Conservation (phyloP, 2,888 invertebrate genomes). For the Psylliodes chrysocephalus region DNA sequence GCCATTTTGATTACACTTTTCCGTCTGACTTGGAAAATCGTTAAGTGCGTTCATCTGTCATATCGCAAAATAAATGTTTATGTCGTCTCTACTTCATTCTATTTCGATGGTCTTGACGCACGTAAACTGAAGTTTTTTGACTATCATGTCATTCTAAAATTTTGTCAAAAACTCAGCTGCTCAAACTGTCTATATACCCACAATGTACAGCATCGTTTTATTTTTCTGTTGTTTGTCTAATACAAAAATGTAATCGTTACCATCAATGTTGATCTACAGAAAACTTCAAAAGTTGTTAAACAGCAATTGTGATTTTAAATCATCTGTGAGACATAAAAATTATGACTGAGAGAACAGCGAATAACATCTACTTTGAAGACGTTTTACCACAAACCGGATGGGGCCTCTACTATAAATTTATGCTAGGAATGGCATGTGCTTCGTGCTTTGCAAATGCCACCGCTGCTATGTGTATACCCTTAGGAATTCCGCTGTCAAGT, state of each 20-base stretch:
- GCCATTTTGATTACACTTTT: no score
- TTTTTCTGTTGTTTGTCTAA: background rate
- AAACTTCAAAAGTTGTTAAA: slow-evolving; percentile 1
- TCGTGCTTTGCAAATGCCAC: slow-evolving; percentile 51
- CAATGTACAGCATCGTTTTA: background rate
- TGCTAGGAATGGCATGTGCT: slow-evolving; percentile 53
- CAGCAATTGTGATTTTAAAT: background rate
- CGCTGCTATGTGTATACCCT: slow-evolving; percentile 52
- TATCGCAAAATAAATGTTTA: no score
- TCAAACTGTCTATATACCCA: background rate
- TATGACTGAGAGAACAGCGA: background rate
- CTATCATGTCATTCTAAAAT: background rate
- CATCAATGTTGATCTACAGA: background rate
- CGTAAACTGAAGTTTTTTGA: background rate
- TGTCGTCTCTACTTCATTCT: no score
- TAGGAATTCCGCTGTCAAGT: slow-evolving; percentile 56
- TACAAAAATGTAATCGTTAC: background rate
- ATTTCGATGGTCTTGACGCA: no score
- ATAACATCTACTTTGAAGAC: slow-evolving; percentile 33
- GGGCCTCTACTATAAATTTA: slow-evolving; percentile 59
- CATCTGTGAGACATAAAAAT: background rate
- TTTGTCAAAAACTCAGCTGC: background rate
- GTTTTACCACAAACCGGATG: slow-evolving; percentile 50
- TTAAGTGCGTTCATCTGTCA: no score
- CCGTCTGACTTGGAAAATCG: no score